Base-by-base conservation (phyloP, 2,113 vertebrate species). In the Nothobranchius kuhntae region DNA sequence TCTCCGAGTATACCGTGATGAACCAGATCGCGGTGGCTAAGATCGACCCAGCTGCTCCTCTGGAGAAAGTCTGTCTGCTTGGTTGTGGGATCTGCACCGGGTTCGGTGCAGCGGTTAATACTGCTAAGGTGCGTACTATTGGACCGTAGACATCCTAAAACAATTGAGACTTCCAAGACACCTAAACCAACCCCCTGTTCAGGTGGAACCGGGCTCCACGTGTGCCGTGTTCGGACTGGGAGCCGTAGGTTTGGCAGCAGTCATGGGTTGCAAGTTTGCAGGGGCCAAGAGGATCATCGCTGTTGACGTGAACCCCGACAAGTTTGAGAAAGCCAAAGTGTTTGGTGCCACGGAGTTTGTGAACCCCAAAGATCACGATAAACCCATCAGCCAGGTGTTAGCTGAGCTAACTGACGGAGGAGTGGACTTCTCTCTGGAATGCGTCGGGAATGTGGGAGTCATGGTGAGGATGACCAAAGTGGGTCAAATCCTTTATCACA, bases 161-260 rank as follows among this genome's bases (percentile, higher is more conserved):
- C 1, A 2, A 12, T 56, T 9, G 13, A n/a, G 54, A 59, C 42
- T 13, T 44, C 56, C 10, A 21, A 24, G n/a, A 1, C 0, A 6
- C 26, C 6, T n/a, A 13, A 52, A 40, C 47, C 40, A 6, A 9
- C 17, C 15, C 3, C 4, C 12, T 24, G 9, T 52, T 6, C 35
- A 63, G 61, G 61, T 63, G 8, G 61, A 63, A 24, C 48, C 48
- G n/a, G 61, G 93, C 21, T 96, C 95, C 9, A 93, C 92, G 0
- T 96, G 94, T 9, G 93, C 89, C 0, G 67, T 95, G 46, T 97
- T 96, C 6, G 95, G 95, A 1, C 36, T 96, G 13, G 95, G 95
- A 71, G 93, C 92, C 17, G 94, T 96, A 21, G 94, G 94, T 2
- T 83, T 96, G 50, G 95, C 93, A 2, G 92, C 93, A 38, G 87